A percentile compares a stretch with the other conserved stretches of the same genome.
These are phyloP conservation scores for Lysandra coridon DNA, from an alignment of 2,888 invertebrate genomes.

Conservation along the genomic window DNA sequence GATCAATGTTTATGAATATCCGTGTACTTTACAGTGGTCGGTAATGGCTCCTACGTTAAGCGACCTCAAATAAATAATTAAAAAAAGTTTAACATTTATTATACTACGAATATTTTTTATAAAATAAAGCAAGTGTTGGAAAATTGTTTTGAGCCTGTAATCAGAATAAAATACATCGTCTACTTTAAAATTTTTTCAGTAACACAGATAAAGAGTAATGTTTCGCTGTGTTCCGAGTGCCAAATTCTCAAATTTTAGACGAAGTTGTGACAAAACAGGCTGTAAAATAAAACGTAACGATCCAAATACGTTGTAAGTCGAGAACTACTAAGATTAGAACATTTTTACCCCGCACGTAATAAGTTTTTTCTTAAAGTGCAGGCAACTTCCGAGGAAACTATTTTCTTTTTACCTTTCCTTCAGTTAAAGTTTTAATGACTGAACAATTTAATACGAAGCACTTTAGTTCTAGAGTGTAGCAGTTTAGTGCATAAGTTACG, in stretches of 20 bases:
- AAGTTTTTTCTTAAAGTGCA: constrained; percentile 18
- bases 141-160: too few relatives aligned
- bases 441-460: constrained; percentile 26
- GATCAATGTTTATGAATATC: not conserved
- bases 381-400: constrained; percentile 23
- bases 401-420: constrained; percentile 28
- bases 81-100: not conserved
- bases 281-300: constrained; percentile 3
- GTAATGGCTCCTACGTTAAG: not conserved
- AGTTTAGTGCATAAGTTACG: constrained; percentile 22
- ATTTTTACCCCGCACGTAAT: constrained; percentile 3
- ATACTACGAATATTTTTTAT: too few relatives aligned
- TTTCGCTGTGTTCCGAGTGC: not conserved
- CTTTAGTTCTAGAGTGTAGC: constrained; percentile 23
- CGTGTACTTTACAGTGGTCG: not conserved
- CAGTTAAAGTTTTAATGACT: constrained; percentile 30
- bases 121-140: too few relatives aligned
- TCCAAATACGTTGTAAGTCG: constrained; percentile 8
- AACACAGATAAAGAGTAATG: not conserved
- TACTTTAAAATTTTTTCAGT: too few relatives aligned
- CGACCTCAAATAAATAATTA: not conserved
- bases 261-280: not conserved
- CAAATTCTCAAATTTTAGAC: not conserved
- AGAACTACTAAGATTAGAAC: constrained; percentile 10
- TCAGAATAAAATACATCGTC: too few relatives aligned